phyloP scores from a whole-genome alignment of 2,888 invertebrate species.

The Mimas tiliae region DNA sequence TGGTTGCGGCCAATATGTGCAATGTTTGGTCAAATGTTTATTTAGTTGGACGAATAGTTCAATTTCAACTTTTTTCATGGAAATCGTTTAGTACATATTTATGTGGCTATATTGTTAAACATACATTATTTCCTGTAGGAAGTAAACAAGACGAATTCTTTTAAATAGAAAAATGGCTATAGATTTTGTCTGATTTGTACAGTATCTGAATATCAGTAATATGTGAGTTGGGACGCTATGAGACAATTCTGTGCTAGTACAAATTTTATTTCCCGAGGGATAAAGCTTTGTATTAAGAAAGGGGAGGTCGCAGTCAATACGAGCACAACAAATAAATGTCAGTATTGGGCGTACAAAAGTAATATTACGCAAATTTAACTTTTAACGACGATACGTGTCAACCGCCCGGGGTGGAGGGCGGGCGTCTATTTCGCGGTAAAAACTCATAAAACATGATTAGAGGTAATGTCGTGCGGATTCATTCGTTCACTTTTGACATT shows the following conservation, averaged over 20 bases:
- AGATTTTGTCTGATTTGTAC: not conserved
- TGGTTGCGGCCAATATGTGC: slow-evolving; percentile 6
- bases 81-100: slow-evolving; percentile 3
- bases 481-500: slow-evolving; percentile 61
- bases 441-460: slow-evolving; percentile 80
- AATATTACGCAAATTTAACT: slow-evolving; percentile 67
- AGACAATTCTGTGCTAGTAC: slow-evolving; percentile 4
- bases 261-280: slow-evolving; percentile 18
- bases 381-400: slow-evolving; percentile 68
- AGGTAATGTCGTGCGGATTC: slow-evolving; percentile 68
- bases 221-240: too few species aligned
- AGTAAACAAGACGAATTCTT: not conserved
- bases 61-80: slow-evolving; percentile 16
- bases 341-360: slow-evolving; percentile 39
- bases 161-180: not conserved
- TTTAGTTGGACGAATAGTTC: slow-evolving; percentile 7
- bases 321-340: slow-evolving; percentile 22
- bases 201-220: not conserved
- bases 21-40: slow-evolving; percentile 25
- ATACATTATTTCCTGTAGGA: too few species aligned
- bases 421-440: slow-evolving; percentile 65
- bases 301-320: slow-evolving; percentile 20
- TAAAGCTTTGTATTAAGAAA: slow-evolving; percentile 7
- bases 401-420: slow-evolving; percentile 54
- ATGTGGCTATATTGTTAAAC: not conserved